A percentile compares a stretch with the other conserved stretches of the same genome.
Conservation (phyloP, 2,113 vertebrate species). For the Orcinus orca region DNA sequence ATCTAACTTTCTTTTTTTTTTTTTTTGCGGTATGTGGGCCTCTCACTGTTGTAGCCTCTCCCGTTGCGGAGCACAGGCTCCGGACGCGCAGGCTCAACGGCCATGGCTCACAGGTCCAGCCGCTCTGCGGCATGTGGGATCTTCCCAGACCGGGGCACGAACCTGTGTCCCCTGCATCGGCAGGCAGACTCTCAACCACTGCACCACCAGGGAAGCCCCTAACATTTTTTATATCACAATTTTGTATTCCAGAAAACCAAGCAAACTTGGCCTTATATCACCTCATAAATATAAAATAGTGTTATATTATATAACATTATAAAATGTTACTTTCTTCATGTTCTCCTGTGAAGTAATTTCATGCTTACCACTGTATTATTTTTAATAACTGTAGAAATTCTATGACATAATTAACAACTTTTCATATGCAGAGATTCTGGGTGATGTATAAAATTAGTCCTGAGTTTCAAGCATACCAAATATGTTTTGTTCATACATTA, state of each 20-base stretch:
- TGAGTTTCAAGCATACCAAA: not conserved
- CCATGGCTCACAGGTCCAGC: too few relatives aligned
- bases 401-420: not conserved
- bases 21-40: too few relatives aligned
- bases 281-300: not conserved
- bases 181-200: too few relatives aligned
- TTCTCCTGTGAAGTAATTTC: not conserved
- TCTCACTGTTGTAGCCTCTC: too few relatives aligned
- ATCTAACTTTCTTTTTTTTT: not conserved
- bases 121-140: too few relatives aligned
- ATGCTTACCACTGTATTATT: not conserved
- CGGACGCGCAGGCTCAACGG: too few relatives aligned
- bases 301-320: not conserved
- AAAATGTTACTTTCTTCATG: not conserved
- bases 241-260: constrained; percentile 21
- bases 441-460: not conserved
- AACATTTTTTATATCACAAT: not conserved
- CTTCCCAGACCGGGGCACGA: too few relatives aligned
- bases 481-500: not conserved
- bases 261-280: not conserved
- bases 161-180: too few relatives aligned
- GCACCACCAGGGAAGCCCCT: too few relatives aligned
- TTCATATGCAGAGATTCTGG: not conserved
- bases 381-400: not conserved
- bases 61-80: too few relatives aligned